Base-by-base conservation (phyloP, 2,888 invertebrate genomes). In the Galerucella calmariensis region DNA sequence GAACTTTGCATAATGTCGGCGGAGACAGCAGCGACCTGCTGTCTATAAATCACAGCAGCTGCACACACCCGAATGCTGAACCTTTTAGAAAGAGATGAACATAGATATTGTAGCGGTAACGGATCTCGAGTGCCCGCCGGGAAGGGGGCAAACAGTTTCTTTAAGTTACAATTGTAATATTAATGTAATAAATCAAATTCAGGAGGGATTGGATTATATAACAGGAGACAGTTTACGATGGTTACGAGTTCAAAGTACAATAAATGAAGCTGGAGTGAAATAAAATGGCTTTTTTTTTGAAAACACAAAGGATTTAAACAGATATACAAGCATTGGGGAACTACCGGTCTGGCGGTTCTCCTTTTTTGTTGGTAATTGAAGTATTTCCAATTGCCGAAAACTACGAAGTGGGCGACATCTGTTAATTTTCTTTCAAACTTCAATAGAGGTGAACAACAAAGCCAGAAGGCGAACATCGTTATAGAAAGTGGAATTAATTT, bases 1-100 rank as follows among this genome's bases (percentile, higher is more conserved):
- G 84, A 86, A 86, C 86, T 87, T 87, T 87, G 87, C 87, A 87
- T 87, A 87, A 87, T 87, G 87, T 87, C 86, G 85, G 81, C 85
- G 86, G 85, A 87, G 87, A 87, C 87, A 86, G 86, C 85, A 83
- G 82, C 84, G 83, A 85, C 84, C 86, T 86, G 86, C 83, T 82
- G 84, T 82, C 83, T 84, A 87, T 87, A 87, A 87, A 87, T 87
- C 86, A 87, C 82, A 81, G 79, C 84, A 81, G 83, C 83, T 83
- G 83, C 82, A 80, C 73, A 72, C 73, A 72, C 77, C 78, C 77
- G 76, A 75, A 78, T 76, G 51, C 63, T 16, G 63, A 46, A 65
- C 44, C 63, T 65, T 46, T 65, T 65, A 65, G 63, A 65, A 65
- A 65, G 63, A 46, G 63, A 65, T 65, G 63, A 46, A 65, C 20